These are phyloP conservation scores for Pogonus chalceus DNA, from an alignment of 1,140 invertebrate species.

Conservation along the genomic window DNA sequence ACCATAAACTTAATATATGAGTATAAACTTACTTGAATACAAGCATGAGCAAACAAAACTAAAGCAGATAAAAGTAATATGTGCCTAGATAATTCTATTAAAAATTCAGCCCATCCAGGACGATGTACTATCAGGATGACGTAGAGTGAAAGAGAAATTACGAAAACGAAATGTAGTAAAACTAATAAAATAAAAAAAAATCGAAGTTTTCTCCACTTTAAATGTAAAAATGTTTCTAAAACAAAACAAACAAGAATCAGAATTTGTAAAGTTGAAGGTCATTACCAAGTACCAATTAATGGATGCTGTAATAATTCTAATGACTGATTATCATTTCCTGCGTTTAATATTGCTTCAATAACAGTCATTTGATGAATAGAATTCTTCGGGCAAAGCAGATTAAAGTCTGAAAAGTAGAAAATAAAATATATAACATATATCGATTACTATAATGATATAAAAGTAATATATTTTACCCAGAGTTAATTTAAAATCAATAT, in stretches of 20 bases:
- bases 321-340: conserved; percentile 18
- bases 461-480: neutral
- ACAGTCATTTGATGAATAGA: conserved; percentile 29
- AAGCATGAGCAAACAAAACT: conserved; percentile 22
- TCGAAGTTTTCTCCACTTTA: conserved; percentile 39
- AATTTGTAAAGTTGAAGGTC: neutral
- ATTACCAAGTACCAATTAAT: conserved; percentile 25
- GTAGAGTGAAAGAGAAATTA: conserved; percentile 24
- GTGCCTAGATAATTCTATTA: conserved; percentile 11
- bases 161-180: conserved; percentile 26
- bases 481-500: conserved; percentile 12
- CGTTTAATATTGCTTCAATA: conserved; percentile 25
- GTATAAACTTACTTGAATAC: conserved; percentile 22
- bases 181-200: conserved; percentile 36
- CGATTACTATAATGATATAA: neutral
- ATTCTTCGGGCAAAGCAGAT: conserved; percentile 22
- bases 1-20: conserved; percentile 9
- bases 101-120: neutral
- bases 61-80: conserved; percentile 19
- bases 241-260: neutral
- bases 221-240: conserved; percentile 34
- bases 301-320: conserved; percentile 37
- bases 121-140: conserved; percentile 1
- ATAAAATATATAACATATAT: conserved; percentile 1
- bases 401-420: conserved; percentile 28